Evolutionary conservation across 2,888 invertebrate species (phyloP), one percentile per base, ranked within the genome.

Genomic region (Pyrocoelia pectoralis): DNA sequence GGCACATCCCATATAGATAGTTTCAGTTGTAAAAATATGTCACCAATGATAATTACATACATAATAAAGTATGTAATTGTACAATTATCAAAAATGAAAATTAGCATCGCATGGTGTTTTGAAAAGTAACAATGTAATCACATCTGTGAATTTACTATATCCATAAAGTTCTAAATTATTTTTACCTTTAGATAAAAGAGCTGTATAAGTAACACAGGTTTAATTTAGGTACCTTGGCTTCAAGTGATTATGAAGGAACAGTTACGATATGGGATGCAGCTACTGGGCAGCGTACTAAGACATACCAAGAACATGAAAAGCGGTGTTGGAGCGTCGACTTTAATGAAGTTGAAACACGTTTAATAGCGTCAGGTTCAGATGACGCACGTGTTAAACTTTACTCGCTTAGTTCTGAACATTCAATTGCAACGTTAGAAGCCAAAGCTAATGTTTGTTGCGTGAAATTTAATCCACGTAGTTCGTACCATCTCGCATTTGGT

Each of bases 271-370:
- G 97, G 97, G 97, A 97, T 83, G 94, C 93, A 0, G 84, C 85
- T 33, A 91, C 91, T 0, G 91, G 91, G 10, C 88, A 89, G 73
- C 84, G 90, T 61, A 90, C 90, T 1, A 87, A 91, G 75, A 88
- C 89, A 4, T 91, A 89, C 77, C 88, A 93, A 80, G 97, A 97
- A 79, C 97, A 97, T 82, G 95, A 97, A 81, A 96, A 96, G 79
- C 85, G 97, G 46, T 95, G 95, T 80, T 97, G 97, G 97, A 94
- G 94, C 71, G 96, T 97, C 33, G 95, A 97, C 83, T 97, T 97
- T 82, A 97, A 95, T 81, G 88, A 91, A 71, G 90, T 94, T 18
- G 96, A 97, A 80, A 94, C 95, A 10, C 87, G 94, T 17, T 82
- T 97, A 41, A 88, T 97, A 62, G 97, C 97, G 0, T 95, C 95